Conservation (phyloP, 2,113 vertebrate genomes). For the Tapirus terrestris region DNA sequence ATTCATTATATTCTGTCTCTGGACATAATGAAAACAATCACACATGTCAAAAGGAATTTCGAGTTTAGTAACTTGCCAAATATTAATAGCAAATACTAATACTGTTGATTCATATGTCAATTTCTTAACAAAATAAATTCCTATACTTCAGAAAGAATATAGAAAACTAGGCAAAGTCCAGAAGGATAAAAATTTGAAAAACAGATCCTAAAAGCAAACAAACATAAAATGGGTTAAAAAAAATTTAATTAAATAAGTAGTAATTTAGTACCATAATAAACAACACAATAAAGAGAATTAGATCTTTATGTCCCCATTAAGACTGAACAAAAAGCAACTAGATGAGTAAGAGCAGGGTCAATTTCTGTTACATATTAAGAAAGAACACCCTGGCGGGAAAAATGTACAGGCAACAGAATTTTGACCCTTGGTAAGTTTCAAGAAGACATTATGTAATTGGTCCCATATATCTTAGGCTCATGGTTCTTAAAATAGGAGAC, state of each 20-base stretch:
- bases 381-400: not conserved
- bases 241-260: slow-evolving; percentile 41
- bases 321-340: not conserved
- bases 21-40: slow-evolving; percentile 40
- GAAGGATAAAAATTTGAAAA: not conserved
- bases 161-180: not conserved
- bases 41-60: not conserved
- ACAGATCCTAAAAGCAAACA: not conserved
- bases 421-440: not conserved
- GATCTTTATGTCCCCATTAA: not conserved
- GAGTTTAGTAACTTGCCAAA: slow-evolving; percentile 29
- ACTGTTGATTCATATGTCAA: not conserved
- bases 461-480: not conserved
- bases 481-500: not conserved
- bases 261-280: not conserved
- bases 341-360: not conserved
- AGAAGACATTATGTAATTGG: not conserved
- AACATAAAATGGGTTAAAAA: not conserved
- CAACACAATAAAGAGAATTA: not conserved
- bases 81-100: slow-evolving; percentile 26
- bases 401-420: not conserved
- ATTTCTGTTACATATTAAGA: slow-evolving; percentile 19
- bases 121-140: slow-evolving; percentile 17
- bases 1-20: slow-evolving; percentile 15
- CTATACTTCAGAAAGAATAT: not conserved